Conservation (phyloP, 2,797 vertebrate genomes). For the Macroramphosus scolopax region DNA sequence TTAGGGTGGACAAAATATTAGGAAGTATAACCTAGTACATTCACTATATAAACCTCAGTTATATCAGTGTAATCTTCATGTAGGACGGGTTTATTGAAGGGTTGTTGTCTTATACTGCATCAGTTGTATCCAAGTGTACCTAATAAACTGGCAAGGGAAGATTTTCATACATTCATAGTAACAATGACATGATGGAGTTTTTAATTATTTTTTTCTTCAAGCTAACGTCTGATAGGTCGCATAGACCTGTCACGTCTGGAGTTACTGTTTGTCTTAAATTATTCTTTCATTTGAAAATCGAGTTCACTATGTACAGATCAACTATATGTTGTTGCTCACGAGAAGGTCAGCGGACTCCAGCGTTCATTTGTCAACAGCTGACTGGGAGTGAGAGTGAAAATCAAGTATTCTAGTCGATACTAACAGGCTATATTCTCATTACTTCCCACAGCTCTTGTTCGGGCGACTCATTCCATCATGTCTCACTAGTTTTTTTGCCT, state of each 20-base stretch:
- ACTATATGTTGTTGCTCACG: constrained; percentile 55
- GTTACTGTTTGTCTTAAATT: constrained; percentile 40
- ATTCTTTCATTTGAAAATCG: constrained; percentile 50
- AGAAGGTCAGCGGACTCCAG: constrained; percentile 23
- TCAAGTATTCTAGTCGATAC: constrained; percentile 14
- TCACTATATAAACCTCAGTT: no score
- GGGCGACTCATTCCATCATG: constrained; percentile 11
- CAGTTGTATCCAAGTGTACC: background rate
- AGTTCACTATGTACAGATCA: constrained; percentile 66
- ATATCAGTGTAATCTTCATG: background rate
- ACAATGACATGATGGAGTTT: constrained; percentile 37
- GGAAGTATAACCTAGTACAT: no score
- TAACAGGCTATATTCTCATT: constrained; percentile 7
- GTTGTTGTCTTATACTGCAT: background rate
- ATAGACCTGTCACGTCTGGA: constrained; percentile 23
- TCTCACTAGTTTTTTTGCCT: constrained; percentile 6
- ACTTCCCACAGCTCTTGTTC: background rate
- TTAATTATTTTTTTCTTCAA: constrained; percentile 32
- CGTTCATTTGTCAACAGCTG: constrained; percentile 20
- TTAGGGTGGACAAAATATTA: no score
- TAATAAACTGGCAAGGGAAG: constrained; percentile 16
- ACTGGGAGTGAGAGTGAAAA: constrained; percentile 7
- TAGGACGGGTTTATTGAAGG: background rate
- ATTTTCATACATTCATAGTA: constrained; percentile 31
- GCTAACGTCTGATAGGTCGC: constrained; percentile 22